Conservation (phyloP, 2,113 vertebrate species). For the Conger conger region DNA sequence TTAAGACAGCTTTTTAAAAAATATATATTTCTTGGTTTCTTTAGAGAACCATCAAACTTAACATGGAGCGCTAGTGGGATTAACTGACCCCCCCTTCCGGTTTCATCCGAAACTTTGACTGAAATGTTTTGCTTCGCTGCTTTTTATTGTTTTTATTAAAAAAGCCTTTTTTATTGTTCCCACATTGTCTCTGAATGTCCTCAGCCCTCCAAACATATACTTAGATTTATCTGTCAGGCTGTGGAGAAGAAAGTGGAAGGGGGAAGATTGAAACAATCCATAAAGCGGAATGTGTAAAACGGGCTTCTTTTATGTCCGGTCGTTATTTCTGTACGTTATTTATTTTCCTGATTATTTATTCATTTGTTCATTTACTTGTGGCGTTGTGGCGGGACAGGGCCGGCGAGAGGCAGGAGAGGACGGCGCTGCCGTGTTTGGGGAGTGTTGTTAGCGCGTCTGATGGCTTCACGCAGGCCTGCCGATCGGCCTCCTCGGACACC, state of each 20-base stretch:
- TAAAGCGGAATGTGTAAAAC: neutral
- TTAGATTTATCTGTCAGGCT: neutral
- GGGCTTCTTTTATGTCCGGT: neutral
- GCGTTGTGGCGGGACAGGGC: neutral
- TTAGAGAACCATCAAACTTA: neutral
- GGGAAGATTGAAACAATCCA: neutral
- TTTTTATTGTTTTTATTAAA: neutral
- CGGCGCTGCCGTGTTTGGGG: neutral
- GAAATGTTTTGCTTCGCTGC: neutral
- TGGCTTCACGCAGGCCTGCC: neutral
- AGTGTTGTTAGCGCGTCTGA: neutral
- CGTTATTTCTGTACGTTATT: neutral
- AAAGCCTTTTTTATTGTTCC: neutral
- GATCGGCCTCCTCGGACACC: neutral
- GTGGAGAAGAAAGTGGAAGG: neutral
- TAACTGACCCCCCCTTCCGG: neutral
- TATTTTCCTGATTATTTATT: neutral
- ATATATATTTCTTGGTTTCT: neutral
- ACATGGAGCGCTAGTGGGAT: neutral
- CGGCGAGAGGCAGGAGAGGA: neutral
- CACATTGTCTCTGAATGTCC: neutral
- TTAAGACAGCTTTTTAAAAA: neutral
- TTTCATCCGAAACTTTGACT: neutral
- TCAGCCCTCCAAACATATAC: neutral
- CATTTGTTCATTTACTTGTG: neutral